A percentile compares a stretch with the other conserved stretches of the same genome.
Evolutionary conservation across 2,113 vertebrate genomes (phyloP).

Genomic region (Anguilla rostrata): DNA sequence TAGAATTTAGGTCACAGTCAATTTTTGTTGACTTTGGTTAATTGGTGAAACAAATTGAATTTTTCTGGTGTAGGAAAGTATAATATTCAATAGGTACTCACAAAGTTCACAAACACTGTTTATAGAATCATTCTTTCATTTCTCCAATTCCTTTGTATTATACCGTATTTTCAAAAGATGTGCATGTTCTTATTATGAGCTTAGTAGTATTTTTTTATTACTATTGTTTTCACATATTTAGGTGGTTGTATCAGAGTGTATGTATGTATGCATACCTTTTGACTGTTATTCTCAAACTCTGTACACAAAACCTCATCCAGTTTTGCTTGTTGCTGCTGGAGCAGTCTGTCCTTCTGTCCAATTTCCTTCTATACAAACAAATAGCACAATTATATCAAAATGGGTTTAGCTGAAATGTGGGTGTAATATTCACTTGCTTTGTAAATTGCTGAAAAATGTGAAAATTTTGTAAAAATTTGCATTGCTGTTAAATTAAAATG

Average conservation of each 20-base stretch:
- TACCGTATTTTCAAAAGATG: too few species aligned
- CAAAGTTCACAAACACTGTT: too few species aligned
- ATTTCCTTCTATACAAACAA: conserved; percentile 74
- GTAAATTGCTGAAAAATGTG: too few species aligned
- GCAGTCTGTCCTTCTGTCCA: conserved; percentile 85
- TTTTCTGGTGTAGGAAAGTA: neutral
- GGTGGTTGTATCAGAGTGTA: neutral
- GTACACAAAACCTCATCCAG: conserved; percentile 81
- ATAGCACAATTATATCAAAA: neutral
- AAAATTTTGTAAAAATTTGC: too few species aligned
- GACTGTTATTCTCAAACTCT: conserved; percentile 75
- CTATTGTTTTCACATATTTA: neutral
- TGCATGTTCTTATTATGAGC: too few species aligned
- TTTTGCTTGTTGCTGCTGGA: conserved; percentile 86
- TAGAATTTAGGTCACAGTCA: neutral
- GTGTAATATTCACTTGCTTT: too few species aligned
- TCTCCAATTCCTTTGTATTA: too few species aligned
- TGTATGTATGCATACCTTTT: conserved; percentile 69
- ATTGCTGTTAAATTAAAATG: too few species aligned
- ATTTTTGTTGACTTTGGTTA: neutral
- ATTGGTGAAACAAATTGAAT: neutral
- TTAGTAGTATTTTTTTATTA: too few species aligned
- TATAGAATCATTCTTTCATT: too few species aligned
- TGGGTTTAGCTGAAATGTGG: too few species aligned
- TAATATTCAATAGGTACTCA: neutral